Conservation (phyloP, 2,113 vertebrate species). For the Anthoscopus minutus region DNA sequence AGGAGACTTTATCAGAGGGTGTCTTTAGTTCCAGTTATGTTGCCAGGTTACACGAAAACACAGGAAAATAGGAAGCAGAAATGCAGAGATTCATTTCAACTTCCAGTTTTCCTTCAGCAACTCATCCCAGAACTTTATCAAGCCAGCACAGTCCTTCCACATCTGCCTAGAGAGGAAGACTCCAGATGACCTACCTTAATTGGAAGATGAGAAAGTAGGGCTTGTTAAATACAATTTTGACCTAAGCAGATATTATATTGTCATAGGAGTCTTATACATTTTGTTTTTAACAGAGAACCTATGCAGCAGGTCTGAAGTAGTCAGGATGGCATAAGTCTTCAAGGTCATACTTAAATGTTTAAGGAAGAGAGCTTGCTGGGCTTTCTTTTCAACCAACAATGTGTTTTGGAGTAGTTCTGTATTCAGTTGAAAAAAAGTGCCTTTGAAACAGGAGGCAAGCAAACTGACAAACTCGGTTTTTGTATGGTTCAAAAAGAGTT, state of each 20-base stretch:
- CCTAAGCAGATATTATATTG: neutral
- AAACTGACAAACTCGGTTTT: neutral
- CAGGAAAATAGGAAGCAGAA: neutral
- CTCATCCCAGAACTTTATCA: neutral
- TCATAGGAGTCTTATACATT: accelerated
- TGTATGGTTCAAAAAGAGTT: neutral
- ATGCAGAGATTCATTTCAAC: neutral
- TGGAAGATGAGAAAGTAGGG: neutral
- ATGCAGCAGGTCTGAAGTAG: neutral
- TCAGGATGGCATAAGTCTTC: neutral
- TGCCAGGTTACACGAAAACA: neutral
- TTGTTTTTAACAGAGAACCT: neutral
- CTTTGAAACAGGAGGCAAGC: neutral
- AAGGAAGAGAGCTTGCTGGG: neutral
- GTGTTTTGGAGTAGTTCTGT: neutral
- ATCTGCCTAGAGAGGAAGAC: neutral
- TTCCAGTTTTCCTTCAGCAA: neutral
- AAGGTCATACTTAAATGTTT: neutral
- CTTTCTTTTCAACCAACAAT: neutral
- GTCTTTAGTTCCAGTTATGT: neutral
- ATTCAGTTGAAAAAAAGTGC: neutral
- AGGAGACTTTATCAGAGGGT: neutral
- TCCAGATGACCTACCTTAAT: neutral
- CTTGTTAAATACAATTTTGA: neutral
- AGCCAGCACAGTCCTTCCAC: neutral